These are phyloP conservation scores for Scartelaos histophorus DNA, from an alignment of 2,113 vertebrate genomes.

Conservation along the genomic window DNA sequence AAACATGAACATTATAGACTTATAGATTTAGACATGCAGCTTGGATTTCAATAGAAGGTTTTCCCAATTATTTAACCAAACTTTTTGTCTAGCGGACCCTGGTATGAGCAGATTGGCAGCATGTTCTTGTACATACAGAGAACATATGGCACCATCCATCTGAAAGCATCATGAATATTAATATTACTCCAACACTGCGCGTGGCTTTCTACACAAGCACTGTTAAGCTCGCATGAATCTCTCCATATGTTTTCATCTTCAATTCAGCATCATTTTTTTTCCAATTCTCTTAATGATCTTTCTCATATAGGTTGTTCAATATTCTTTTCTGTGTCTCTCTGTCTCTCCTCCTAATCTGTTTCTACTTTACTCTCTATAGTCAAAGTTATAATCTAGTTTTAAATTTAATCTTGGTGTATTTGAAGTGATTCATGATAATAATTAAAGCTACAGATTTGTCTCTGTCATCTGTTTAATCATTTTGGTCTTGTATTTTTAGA, in stretches of 20 bases:
- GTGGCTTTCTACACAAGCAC: constrained; percentile 24
- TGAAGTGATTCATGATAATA: neutral
- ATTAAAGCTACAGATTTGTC: constrained; percentile 7
- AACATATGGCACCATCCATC: constrained; percentile 56
- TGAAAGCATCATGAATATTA: constrained; percentile 58
- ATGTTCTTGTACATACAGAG: constrained; percentile 30
- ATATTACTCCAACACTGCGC: constrained; percentile 38
- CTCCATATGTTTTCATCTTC: neutral
- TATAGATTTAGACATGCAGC: neutral
- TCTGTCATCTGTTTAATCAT: constrained; percentile 6
- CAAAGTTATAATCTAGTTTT: constrained; percentile 27
- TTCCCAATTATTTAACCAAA: constrained; percentile 20
- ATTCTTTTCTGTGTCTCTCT: constrained; percentile 9
- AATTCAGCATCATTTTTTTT: constrained; percentile 33
- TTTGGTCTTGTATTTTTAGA: constrained; percentile 3
- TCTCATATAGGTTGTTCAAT: constrained; percentile 28
- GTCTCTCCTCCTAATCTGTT: neutral
- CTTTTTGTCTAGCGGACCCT: constrained; percentile 30
- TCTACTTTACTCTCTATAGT: neutral
- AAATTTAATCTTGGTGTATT: neutral
- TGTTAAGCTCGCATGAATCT: constrained; percentile 47
- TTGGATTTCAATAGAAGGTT: constrained; percentile 8
- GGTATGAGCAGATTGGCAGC: constrained; percentile 43
- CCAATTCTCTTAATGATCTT: constrained; percentile 41
- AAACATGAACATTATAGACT: neutral